Evolutionary conservation across 2,888 invertebrate species (phyloP).

Genomic region (Philereme vetulata): DNA sequence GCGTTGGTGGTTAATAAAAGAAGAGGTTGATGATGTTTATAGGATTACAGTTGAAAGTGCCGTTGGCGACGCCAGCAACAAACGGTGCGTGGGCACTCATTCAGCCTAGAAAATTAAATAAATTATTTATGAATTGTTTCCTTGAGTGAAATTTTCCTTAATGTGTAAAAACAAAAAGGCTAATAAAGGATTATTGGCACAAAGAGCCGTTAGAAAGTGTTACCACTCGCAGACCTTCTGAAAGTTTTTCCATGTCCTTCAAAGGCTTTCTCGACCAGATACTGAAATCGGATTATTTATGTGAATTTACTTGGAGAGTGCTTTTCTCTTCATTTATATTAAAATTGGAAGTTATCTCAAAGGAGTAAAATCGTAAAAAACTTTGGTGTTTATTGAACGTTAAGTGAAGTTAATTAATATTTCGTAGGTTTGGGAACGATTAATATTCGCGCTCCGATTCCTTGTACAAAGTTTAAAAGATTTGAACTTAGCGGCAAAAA

Average conservation of each 20-base stretch:
- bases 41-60: too few relatives aligned
- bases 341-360: constrained; percentile 29
- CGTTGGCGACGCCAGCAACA: too few relatives aligned
- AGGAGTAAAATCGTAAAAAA: constrained; percentile 26
- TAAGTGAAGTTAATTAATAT: constrained; percentile 28
- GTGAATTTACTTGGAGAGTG: constrained; percentile 28
- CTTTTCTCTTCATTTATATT: constrained; percentile 32
- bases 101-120: constrained; percentile 1
- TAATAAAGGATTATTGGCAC: constrained; percentile 17
- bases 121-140: constrained; percentile 6
- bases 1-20: too few relatives aligned
- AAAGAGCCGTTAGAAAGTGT: constrained; percentile 14
- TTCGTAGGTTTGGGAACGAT: constrained; percentile 20
- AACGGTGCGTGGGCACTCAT: too few relatives aligned
- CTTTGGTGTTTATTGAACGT: constrained; percentile 31
- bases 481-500: constrained; percentile 15
- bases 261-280: constrained; percentile 24
- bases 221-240: constrained; percentile 20
- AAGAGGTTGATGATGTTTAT: too few relatives aligned
- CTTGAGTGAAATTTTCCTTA: constrained; percentile 6
- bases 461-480: constrained; percentile 19
- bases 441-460: constrained; percentile 18
- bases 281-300: constrained; percentile 36
- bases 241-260: constrained; percentile 40
- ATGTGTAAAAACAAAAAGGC: constrained; percentile 4